phyloP scores from a whole-genome alignment of 2,888 invertebrate species.

The Lagria hirta region DNA sequence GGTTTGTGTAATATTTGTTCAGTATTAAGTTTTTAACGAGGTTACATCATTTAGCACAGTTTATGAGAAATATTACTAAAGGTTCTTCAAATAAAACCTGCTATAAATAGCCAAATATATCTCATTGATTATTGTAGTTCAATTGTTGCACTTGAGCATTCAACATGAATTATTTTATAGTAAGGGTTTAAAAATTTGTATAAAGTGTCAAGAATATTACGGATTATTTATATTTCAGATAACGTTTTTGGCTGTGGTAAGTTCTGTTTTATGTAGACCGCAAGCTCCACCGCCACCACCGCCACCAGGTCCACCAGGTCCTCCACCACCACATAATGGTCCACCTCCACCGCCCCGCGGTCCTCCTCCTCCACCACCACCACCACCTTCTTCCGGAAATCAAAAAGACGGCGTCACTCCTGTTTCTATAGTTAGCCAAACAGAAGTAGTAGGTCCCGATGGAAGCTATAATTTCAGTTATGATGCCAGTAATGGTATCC shows the following conservation, averaged over 20 bases:
- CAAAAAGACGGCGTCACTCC: constrained; percentile 47
- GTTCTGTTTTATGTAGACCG: constrained; percentile 27
- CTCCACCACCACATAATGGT: neutral
- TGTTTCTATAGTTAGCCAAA: constrained; percentile 56
- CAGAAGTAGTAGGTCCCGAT: constrained; percentile 53
- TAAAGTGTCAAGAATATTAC: neutral
- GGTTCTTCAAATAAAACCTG: constrained; percentile 33
- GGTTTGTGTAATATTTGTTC: constrained; percentile 28
- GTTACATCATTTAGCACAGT: constrained; percentile 42
- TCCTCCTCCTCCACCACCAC: constrained; percentile 5
- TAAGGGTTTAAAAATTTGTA: constrained; percentile 11
- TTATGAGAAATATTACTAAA: constrained; percentile 29
- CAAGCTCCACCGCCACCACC: constrained; percentile 26
- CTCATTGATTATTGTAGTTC: constrained; percentile 17
- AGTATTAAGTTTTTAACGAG: constrained; percentile 35
- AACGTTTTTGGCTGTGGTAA: constrained; percentile 16
- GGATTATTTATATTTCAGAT: no score
- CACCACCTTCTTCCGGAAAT: constrained; percentile 9
- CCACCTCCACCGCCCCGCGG: constrained; percentile 1
- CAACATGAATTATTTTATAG: constrained; percentile 20
- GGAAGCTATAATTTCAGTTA: constrained; percentile 61
- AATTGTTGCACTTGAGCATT: constrained; percentile 11
- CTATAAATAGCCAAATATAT: constrained; percentile 32
- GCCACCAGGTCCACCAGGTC: constrained; percentile 14
- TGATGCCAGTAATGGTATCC: constrained; percentile 77